Evolutionary conservation across 2,797 vertebrate genomes (phyloP).

Genomic region (Pogoniulus pusillus): DNA sequence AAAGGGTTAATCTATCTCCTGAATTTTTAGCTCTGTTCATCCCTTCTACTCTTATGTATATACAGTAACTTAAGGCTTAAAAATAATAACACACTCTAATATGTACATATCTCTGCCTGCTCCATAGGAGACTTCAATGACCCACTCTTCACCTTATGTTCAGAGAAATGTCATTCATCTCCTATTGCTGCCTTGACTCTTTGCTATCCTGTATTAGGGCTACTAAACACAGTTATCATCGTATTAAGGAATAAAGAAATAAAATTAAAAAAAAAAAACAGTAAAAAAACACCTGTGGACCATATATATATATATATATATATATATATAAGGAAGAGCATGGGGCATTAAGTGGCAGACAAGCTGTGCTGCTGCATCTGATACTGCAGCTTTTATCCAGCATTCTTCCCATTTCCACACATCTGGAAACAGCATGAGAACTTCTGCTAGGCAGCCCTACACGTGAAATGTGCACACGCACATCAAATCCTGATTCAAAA

Average conservation of each 20-base stretch:
- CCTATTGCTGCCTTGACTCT: neutral
- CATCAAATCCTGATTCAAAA: neutral
- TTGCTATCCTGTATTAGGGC: neutral
- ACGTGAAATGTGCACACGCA: fast-evolving
- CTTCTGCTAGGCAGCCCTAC: neutral
- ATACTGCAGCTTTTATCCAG: neutral
- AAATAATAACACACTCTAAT: slow-evolving; percentile 3
- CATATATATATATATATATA: neutral
- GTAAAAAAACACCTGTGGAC: neutral
- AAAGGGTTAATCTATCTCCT: neutral
- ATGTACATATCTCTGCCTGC: neutral
- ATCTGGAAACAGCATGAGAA: neutral
- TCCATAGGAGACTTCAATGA: neutral
- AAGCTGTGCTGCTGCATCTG: neutral
- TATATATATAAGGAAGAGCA: neutral
- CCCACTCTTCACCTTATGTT: neutral
- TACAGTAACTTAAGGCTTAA: neutral
- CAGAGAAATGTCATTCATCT: neutral
- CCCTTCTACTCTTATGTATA: neutral
- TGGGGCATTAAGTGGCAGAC: neutral
- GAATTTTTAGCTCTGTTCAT: neutral
- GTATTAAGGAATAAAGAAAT: neutral
- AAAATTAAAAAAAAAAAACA: neutral
- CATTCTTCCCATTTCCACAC: neutral
- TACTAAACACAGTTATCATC: neutral